Evolutionary conservation across 2,113 vertebrate species (phyloP).

Genomic region (Zosterops borbonicus): DNA sequence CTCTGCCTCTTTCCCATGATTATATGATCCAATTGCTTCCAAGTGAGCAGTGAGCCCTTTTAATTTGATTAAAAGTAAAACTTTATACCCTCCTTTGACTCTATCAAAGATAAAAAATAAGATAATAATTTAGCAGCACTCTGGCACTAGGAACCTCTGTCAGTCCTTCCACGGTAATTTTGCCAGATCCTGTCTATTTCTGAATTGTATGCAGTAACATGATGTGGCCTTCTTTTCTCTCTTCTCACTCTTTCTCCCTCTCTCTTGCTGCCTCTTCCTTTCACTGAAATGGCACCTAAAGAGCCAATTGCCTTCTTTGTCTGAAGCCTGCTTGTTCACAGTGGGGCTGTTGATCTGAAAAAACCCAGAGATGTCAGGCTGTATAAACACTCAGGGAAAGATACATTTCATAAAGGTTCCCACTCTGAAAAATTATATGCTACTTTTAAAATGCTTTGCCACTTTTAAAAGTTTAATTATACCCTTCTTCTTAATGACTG

Average conservation of each 20-base stretch:
- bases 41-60: neutral
- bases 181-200: slow-evolving; percentile 1
- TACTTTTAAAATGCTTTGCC: slow-evolving; percentile 74
- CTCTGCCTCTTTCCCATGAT: neutral
- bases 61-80: slow-evolving; percentile 3
- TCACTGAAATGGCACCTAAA: slow-evolving; percentile 58
- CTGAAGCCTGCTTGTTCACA: slow-evolving; percentile 70
- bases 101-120: neutral
- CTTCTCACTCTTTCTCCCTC: neutral
- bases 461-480: slow-evolving; percentile 79
- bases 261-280: neutral
- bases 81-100: neutral
- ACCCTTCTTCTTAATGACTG: slow-evolving; percentile 74
- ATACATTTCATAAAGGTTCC: slow-evolving; percentile 69
- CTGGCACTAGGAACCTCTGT: neutral
- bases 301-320: slow-evolving; percentile 76
- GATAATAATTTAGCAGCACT: neutral
- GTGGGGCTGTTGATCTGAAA: slow-evolving; percentile 73
- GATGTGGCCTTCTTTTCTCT: neutral
- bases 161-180: slow-evolving; percentile 6
- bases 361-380: slow-evolving; percentile 73
- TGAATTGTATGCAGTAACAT: neutral
- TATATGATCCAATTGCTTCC: neutral
- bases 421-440: slow-evolving; percentile 72
- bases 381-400: slow-evolving; percentile 72